Conservation (phyloP, 2,113 vertebrate genomes). For the Pagrus major region DNA sequence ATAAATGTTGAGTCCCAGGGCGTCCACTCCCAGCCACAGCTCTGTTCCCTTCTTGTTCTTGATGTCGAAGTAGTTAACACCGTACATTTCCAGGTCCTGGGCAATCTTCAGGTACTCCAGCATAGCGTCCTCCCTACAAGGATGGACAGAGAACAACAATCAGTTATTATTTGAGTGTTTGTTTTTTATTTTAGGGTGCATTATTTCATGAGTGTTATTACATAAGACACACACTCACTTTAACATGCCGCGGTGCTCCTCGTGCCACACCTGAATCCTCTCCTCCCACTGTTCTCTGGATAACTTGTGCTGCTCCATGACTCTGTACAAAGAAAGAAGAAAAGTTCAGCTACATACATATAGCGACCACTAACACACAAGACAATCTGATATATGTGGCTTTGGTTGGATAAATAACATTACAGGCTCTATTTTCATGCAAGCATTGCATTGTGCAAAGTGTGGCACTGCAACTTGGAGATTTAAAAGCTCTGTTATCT, state of each 20-base stretch:
- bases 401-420: neutral
- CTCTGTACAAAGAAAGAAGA: slow-evolving; percentile 77
- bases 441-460: neutral
- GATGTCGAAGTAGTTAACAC: slow-evolving; percentile 98
- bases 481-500: no score
- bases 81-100: slow-evolving; percentile 98
- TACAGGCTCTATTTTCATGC: neutral
- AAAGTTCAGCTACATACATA: neutral
- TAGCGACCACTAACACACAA: neutral
- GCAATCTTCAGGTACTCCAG: slow-evolving; percentile 97
- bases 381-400: neutral
- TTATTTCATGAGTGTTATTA: neutral
- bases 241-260: slow-evolving; percentile 94
- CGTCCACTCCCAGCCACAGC: slow-evolving; percentile 95
- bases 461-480: no score
- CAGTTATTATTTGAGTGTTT: neutral
- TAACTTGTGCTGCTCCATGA: slow-evolving; percentile 96
- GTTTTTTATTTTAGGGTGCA: neutral
- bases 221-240: slow-evolving; percentile 86
- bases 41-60: slow-evolving; percentile 99
- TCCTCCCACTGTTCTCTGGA: slow-evolving; percentile 97
- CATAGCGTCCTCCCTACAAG: slow-evolving; percentile 91
- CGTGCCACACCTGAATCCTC: slow-evolving; percentile 97
- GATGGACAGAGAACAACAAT: neutral
- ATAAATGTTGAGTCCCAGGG: slow-evolving; percentile 96